Percentiles rank a stretch among this genome's conserved stretches.
Conservation (phyloP, 64 coral and sea anemone genomes). For the Pocillopora damicornis region DNA sequence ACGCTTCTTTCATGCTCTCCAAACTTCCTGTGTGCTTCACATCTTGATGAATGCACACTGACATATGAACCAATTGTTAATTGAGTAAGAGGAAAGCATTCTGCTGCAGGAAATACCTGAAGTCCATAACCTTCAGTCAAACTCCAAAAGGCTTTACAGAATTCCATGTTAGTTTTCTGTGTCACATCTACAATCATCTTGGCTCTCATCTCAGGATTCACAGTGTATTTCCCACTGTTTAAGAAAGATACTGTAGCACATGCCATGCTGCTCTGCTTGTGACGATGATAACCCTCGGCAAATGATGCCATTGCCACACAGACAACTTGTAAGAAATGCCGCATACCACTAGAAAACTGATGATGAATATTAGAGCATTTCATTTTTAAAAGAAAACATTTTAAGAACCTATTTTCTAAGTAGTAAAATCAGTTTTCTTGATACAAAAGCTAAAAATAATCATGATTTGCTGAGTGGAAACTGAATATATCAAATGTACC, state of each 20-base stretch:
- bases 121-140: slow-evolving; percentile 90
- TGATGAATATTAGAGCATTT: background rate
- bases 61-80: too few species aligned
- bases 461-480: too few species aligned
- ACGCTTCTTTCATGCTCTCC: too few species aligned
- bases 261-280: slow-evolving; percentile 62
- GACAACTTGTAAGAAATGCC: slow-evolving; percentile 79
- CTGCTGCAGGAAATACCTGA: slow-evolving; percentile 40
- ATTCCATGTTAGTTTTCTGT: slow-evolving; percentile 82
- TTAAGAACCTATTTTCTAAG: too few species aligned
- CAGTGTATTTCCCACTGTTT: slow-evolving; percentile 86
- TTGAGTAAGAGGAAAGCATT: too few species aligned
- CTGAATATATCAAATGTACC: too few species aligned
- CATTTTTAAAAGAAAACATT: too few species aligned
- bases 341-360: slow-evolving; percentile 67
- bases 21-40: too few species aligned
- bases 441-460: background rate
- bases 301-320: slow-evolving; percentile 98
- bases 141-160: slow-evolving; percentile 98
- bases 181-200: slow-evolving; percentile 88
- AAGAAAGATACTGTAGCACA: slow-evolving; percentile 72
- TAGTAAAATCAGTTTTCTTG: background rate
- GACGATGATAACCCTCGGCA: slow-evolving; percentile 89
- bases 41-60: too few species aligned
- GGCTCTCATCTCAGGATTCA: slow-evolving; percentile 96